phyloP scores from a whole-genome alignment of 2,113 vertebrate species.

The Galeopterus variegatus region DNA sequence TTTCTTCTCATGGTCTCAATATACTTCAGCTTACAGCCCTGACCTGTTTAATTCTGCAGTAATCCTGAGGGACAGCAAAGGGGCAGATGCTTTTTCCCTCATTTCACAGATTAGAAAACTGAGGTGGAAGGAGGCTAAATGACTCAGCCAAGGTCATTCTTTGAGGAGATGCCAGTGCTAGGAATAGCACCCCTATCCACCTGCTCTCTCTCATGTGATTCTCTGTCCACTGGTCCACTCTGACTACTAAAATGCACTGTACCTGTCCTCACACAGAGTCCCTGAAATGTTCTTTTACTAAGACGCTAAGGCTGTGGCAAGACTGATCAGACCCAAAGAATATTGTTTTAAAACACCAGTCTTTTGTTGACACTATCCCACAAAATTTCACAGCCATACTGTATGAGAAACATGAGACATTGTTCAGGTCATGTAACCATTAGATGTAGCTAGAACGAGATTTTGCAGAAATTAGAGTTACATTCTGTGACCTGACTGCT shows the following conservation, averaged over 20 bases:
- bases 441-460: slow-evolving; percentile 6
- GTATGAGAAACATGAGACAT: slow-evolving; percentile 19
- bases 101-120: slow-evolving; percentile 73
- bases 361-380: neutral
- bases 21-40: neutral
- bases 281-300: neutral
- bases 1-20: neutral
- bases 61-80: neutral
- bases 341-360: neutral
- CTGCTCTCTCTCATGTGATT: neutral
- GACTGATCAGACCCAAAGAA: neutral
- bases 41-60: neutral
- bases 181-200: neutral
- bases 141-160: slow-evolving; percentile 6
- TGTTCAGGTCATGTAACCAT: slow-evolving; percentile 42
- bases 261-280: neutral
- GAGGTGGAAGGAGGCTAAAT: slow-evolving; percentile 43
- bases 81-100: neutral
- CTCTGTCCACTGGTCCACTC: neutral
- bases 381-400: neutral
- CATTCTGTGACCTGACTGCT: neutral
- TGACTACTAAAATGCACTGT: neutral
- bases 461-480: slow-evolving; percentile 63
- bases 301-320: neutral
- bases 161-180: neutral